Conservation (phyloP, 2,888 invertebrate species). For the Tyria jacobaeae region DNA sequence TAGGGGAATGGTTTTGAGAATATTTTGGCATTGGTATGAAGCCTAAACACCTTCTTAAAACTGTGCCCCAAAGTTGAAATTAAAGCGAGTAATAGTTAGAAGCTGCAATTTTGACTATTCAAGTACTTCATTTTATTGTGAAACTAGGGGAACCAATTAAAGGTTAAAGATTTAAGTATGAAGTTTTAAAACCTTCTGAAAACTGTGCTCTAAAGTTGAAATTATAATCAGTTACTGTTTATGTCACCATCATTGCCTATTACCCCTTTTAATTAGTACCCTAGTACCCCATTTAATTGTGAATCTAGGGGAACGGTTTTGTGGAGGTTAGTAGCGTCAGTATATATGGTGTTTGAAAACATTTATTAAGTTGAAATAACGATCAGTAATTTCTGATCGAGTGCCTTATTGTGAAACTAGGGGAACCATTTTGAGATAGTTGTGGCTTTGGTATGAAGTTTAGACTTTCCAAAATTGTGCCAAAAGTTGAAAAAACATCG, state of each 20-base stretch:
- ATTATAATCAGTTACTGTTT: no score
- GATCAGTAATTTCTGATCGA: no score
- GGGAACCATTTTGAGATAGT: slow-evolving; percentile 10
- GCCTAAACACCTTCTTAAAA: slow-evolving; percentile 1
- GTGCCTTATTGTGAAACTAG: no score
- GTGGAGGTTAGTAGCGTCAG: not conserved
- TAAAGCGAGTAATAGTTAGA: not conserved
- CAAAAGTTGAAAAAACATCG: slow-evolving; percentile 10
- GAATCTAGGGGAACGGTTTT: slow-evolving; percentile 5
- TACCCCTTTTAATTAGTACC: not conserved
- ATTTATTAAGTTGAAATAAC: no score
- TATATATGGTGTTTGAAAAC: no score
- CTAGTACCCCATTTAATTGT: not conserved
- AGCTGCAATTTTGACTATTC: no score
- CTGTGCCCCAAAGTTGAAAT: slow-evolving; percentile 12
- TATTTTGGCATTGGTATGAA: not conserved
- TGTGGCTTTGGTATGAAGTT: not conserved
- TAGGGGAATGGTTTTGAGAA: slow-evolving; percentile 9
- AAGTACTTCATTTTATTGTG: not conserved
- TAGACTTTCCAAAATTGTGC: not conserved
- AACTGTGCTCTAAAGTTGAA: slow-evolving; percentile 11
- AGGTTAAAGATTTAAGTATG: slow-evolving; percentile 1
- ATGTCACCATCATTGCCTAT: no score
- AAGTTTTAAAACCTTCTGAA: not conserved
- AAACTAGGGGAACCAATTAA: slow-evolving; percentile 6